A percentile compares a stretch with the other conserved stretches of the same genome.
These are phyloP conservation scores for Drosophila asahinai DNA, from an alignment of 1,140 invertebrate genomes.

Conservation along the genomic window DNA sequence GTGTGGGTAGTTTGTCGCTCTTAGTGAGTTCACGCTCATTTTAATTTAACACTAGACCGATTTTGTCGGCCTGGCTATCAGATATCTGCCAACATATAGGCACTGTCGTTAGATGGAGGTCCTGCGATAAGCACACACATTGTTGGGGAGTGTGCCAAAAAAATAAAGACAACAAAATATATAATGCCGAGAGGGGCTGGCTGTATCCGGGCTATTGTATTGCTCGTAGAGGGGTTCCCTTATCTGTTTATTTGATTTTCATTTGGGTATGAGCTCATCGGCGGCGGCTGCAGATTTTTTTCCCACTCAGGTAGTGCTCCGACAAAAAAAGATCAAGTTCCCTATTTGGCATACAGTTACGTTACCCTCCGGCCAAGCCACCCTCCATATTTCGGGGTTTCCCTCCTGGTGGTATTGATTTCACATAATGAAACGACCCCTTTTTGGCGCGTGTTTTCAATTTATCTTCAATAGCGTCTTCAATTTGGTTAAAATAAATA, in stretches of 20 bases:
- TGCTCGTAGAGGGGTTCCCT: conserved; percentile 25
- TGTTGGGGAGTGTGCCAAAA: conserved; percentile 52
- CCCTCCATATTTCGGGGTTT: conserved; percentile 11
- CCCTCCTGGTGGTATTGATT: conserved; percentile 54
- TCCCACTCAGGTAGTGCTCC: conserved; percentile 33
- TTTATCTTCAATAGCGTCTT: conserved; percentile 53
- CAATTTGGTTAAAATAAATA: conserved; percentile 28
- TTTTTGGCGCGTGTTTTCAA: conserved; percentile 66
- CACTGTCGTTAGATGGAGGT: conserved; percentile 68
- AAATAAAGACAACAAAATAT: not conserved
- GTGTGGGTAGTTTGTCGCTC: not conserved
- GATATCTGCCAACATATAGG: conserved; percentile 43
- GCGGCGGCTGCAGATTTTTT: conserved; percentile 57
- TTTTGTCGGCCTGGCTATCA: conserved; percentile 72
- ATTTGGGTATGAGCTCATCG: conserved; percentile 64
- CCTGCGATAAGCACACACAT: conserved; percentile 53
- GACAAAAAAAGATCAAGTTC: conserved; percentile 55
- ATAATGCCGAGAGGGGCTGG: conserved; percentile 30
- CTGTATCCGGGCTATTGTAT: conserved; percentile 40
- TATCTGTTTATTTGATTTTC: conserved; percentile 72
- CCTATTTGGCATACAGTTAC: conserved; percentile 29
- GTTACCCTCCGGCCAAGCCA: conserved; percentile 14
- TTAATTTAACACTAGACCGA: conserved; percentile 80
- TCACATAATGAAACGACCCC: conserved; percentile 44
- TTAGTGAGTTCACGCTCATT: conserved; percentile 11